These are phyloP conservation scores for Syngnathus scovelli DNA, from an alignment of 2,113 vertebrate genomes.

Conservation along the genomic window DNA sequence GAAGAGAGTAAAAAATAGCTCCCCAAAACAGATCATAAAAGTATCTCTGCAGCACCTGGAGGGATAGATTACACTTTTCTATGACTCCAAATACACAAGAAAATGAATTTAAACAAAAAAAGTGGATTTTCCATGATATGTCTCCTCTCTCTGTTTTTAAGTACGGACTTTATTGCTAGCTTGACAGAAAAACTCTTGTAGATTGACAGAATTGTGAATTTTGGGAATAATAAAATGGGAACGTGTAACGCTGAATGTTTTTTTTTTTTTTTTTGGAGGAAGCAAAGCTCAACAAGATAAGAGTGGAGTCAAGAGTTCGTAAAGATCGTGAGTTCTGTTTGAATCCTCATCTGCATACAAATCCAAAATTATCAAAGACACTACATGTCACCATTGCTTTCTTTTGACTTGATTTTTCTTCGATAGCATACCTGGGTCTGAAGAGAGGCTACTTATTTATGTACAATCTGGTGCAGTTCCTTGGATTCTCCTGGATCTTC, in stretches of 20 bases:
- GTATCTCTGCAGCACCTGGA: no score
- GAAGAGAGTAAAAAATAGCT: no score
- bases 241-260: neutral
- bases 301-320: slow-evolving; percentile 83
- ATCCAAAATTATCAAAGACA: neutral
- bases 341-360: slow-evolving; percentile 1
- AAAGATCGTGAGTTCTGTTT: slow-evolving; percentile 85
- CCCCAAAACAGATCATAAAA: no score
- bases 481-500: slow-evolving; percentile 95
- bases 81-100: no score
- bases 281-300: slow-evolving; percentile 84
- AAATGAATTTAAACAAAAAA: no score
- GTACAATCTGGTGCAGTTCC: slow-evolving; percentile 93
- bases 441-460: slow-evolving; percentile 87
- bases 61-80: no score
- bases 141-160: no score
- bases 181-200: neutral
- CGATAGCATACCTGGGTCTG: slow-evolving; percentile 67
- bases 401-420: neutral
- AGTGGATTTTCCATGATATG: no score
- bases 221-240: neutral
- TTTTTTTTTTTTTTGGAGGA: slow-evolving; percentile 77
- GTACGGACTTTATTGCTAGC: neutral
- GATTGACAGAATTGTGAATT: neutral
- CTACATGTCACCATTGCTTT: neutral